phyloP scores from a whole-genome alignment of 2,113 vertebrate genomes.

The Myocastor coypus region DNA sequence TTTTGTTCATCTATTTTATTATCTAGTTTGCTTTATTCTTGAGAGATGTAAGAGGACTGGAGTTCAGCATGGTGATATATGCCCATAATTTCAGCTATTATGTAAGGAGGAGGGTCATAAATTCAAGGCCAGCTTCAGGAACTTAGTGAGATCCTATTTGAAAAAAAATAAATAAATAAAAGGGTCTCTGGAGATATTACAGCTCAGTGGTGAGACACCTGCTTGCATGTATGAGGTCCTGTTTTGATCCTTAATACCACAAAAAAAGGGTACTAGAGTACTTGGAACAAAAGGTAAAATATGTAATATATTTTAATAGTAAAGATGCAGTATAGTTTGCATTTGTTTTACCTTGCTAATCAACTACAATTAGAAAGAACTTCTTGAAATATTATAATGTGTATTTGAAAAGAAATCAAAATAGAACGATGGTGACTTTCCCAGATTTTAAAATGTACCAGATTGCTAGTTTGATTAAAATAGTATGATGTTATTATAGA shows the following conservation, averaged over 20 bases:
- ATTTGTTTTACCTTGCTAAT: slow-evolving; percentile 30
- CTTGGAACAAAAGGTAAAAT: neutral
- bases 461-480: neutral
- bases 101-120: neutral
- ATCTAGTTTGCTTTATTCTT: slow-evolving; percentile 14
- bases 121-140: neutral
- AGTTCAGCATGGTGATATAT: neutral
- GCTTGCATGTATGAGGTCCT: neutral
- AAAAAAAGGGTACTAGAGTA: neutral
- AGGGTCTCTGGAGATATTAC: neutral
- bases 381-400: slow-evolving; percentile 26
- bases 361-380: neutral
- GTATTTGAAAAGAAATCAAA: neutral
- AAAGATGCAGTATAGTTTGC: slow-evolving; percentile 10
- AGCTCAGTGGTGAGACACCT: neutral
- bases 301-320: neutral
- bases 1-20: neutral
- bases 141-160: neutral
- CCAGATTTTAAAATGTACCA: neutral
- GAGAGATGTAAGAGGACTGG: neutral
- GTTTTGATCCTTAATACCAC: neutral
- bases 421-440: neutral
- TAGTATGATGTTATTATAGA: neutral
- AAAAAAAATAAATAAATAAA: neutral
- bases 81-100: neutral